Conservation (phyloP, 2,888 invertebrate genomes). For the Brenthis hecate region DNA sequence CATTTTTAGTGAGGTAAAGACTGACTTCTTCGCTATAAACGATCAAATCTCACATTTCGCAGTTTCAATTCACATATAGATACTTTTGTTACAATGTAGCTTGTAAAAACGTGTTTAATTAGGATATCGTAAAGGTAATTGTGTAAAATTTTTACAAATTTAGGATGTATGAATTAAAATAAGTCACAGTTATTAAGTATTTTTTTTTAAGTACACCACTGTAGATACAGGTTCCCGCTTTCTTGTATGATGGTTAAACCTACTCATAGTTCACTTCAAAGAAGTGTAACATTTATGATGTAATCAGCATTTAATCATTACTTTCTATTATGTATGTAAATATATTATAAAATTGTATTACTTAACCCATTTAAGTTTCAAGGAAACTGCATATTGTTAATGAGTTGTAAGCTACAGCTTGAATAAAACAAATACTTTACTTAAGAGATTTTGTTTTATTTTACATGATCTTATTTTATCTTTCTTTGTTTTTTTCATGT, state of each 20-base stretch:
- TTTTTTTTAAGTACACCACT: constrained; percentile 21
- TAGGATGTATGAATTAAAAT: constrained; percentile 17
- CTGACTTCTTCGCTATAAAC: constrained; percentile 59
- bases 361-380: constrained; percentile 65
- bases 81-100: constrained; percentile 38
- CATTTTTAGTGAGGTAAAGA: constrained; percentile 76
- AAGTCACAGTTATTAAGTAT: constrained; percentile 16
- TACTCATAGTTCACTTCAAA: constrained; percentile 59
- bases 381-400: constrained; percentile 76
- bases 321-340: constrained; percentile 56
- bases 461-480: neutral
- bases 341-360: constrained; percentile 55
- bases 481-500: no score
- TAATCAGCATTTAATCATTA: constrained; percentile 52
- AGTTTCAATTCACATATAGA: constrained; percentile 38
- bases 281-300: constrained; percentile 56
- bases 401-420: constrained; percentile 75
- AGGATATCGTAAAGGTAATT: constrained; percentile 33
- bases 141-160: constrained; percentile 35
- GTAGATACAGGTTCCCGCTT: constrained; percentile 21
- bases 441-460: constrained; percentile 42
- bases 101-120: constrained; percentile 38
- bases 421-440: constrained; percentile 71
- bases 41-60: constrained; percentile 42
- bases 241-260: constrained; percentile 30